Conservation (phyloP, 1,140 invertebrate genomes). For the Parasteatoda tepidariorum region DNA sequence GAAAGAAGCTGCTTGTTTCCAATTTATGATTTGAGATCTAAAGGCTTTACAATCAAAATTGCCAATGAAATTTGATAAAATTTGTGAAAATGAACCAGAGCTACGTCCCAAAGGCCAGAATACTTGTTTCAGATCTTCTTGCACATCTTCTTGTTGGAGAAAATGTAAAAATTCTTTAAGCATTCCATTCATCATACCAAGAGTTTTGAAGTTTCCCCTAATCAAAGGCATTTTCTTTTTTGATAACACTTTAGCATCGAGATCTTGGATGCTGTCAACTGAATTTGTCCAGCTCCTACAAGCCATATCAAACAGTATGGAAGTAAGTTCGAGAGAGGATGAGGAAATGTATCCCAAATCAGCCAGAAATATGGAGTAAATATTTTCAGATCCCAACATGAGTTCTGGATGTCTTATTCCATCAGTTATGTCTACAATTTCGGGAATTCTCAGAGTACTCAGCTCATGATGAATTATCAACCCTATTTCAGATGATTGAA, state of each 20-base stretch:
- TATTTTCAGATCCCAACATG: slow-evolving; percentile 31
- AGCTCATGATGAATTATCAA: slow-evolving; percentile 18
- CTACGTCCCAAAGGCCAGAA: slow-evolving; percentile 22
- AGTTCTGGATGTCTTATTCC: slow-evolving; percentile 29
- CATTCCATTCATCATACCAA: slow-evolving; percentile 32
- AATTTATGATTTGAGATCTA: slow-evolving; percentile 29
- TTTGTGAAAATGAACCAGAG: neutral
- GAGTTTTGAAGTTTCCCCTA: slow-evolving; percentile 30
- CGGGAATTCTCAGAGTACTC: slow-evolving; percentile 29
- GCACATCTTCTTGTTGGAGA: neutral
- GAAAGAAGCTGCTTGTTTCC: neutral
- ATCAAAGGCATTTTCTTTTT: slow-evolving; percentile 43
- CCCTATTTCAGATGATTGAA: slow-evolving; percentile 28
- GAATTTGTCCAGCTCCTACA: slow-evolving; percentile 9
- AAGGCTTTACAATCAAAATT: slow-evolving; percentile 21
- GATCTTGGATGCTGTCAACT: neutral
- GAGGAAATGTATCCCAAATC: slow-evolving; percentile 25
- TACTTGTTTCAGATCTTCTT: neutral
- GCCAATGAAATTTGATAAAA: slow-evolving; percentile 11
- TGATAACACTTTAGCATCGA: slow-evolving; percentile 36
- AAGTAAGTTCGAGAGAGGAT: slow-evolving; percentile 27
- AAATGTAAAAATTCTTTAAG: slow-evolving; percentile 24
- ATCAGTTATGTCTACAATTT: slow-evolving; percentile 40
- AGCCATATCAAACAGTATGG: slow-evolving; percentile 33
- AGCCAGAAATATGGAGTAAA: slow-evolving; percentile 35